Evolutionary conservation across 2,797 vertebrate genomes (phyloP).

Genomic region (Macroramphosus scolopax): DNA sequence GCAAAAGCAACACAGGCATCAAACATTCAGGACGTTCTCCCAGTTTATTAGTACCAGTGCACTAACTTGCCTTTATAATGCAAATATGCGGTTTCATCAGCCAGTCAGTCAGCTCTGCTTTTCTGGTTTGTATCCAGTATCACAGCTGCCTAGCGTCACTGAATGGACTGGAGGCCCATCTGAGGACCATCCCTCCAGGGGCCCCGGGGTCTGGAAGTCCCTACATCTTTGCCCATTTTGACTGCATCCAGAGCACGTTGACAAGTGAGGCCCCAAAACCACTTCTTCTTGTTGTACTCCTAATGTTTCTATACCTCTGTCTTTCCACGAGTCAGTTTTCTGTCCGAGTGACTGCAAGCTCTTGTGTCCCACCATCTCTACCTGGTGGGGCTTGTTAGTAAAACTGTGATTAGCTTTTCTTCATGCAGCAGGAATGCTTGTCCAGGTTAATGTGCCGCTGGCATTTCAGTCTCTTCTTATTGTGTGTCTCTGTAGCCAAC

Average conservation of each 20-base stretch:
- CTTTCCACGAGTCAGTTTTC: no score
- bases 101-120: slow-evolving; percentile 10
- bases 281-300: not conserved
- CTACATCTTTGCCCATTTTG: slow-evolving; percentile 88
- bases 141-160: slow-evolving; percentile 94
- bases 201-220: slow-evolving; percentile 50
- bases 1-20: no score
- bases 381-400: slow-evolving; percentile 38
- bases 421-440: slow-evolving; percentile 38
- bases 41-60: slow-evolving; percentile 13
- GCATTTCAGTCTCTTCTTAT: slow-evolving; percentile 38
- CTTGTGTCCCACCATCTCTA: no score
- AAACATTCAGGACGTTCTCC: slow-evolving; percentile 5
- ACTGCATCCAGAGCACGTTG: slow-evolving; percentile 86
- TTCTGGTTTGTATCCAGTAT: slow-evolving; percentile 75
- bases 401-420: slow-evolving; percentile 48
- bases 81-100: slow-evolving; percentile 7
- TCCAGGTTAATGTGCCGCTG: slow-evolving; percentile 46
- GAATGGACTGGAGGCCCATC: slow-evolving; percentile 93
- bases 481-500: slow-evolving; percentile 83
- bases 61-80: slow-evolving; percentile 30
- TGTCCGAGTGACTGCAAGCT: no score
- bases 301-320: no score
- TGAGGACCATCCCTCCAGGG: slow-evolving; percentile 70
- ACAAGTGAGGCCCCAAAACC: slow-evolving; percentile 71